phyloP scores from a whole-genome alignment of 2,797 vertebrate genomes.

The Sebastes elongatus region DNA sequence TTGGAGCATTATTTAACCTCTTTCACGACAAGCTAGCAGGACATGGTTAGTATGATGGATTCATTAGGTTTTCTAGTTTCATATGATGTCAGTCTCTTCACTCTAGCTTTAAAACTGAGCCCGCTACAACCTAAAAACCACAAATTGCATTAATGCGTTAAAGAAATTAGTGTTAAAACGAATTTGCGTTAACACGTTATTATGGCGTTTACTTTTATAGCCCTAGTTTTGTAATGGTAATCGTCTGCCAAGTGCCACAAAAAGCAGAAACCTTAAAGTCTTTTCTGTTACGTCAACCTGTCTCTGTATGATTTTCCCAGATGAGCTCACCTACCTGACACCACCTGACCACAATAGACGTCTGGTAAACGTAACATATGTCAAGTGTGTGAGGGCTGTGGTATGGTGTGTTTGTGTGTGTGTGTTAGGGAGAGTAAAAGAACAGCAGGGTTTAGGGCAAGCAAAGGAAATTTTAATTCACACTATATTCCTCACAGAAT shows the following conservation, averaged over 20 bases:
- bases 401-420: not conserved
- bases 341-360: constrained; percentile 45
- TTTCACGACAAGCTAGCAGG: too few species aligned
- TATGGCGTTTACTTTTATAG: too few species aligned
- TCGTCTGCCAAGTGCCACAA: constrained; percentile 3
- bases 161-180: too few species aligned
- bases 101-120: too few species aligned
- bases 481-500: not conserved
- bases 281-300: constrained; percentile 20
- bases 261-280: not conserved
- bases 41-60: too few species aligned
- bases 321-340: constrained; percentile 67
- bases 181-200: too few species aligned
- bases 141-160: too few species aligned
- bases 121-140: too few species aligned
- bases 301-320: constrained; percentile 47
- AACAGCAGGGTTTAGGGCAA: not conserved
- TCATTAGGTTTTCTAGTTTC: too few species aligned
- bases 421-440: not conserved
- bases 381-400: constrained; percentile 10
- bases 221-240: not conserved
- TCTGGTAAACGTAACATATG: constrained; percentile 43
- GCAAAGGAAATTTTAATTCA: not conserved
- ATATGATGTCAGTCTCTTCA: too few species aligned
- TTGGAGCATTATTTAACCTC: too few species aligned